These are phyloP conservation scores for Tetrapedia diversipes DNA, from an alignment of 2,888 invertebrate genomes.

Conservation along the genomic window DNA sequence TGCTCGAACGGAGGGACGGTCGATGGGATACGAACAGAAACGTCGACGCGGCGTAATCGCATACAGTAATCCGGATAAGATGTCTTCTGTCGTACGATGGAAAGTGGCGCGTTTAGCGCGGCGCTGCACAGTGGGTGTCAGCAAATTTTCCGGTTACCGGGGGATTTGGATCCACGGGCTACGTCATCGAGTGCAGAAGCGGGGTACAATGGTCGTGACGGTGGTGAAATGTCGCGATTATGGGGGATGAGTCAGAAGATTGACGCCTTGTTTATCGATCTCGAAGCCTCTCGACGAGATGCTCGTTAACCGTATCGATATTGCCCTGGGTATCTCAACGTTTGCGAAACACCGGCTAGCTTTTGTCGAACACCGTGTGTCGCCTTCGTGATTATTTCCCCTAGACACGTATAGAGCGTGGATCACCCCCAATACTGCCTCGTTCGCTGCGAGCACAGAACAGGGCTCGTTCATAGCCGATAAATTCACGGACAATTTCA, in stretches of 20 bases:
- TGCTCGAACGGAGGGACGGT: too few species aligned
- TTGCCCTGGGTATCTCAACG: background rate
- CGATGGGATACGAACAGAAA: too few species aligned
- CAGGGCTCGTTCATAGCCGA: conserved; percentile 9
- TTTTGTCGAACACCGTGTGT: background rate
- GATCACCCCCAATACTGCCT: too few species aligned
- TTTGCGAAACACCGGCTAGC: background rate
- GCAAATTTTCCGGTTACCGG: conserved; percentile 36
- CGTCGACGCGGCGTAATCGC: background rate
- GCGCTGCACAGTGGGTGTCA: conserved; percentile 1
- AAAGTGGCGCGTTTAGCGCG: conserved; percentile 16
- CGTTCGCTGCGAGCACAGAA: background rate
- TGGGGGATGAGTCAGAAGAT: conserved; percentile 70
- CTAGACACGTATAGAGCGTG: too few species aligned
- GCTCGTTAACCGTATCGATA: conserved; percentile 48
- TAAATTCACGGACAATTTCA: conserved; percentile 40
- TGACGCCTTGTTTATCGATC: conserved; percentile 73
- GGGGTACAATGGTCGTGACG: conserved; percentile 25
- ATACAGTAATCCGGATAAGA: background rate
- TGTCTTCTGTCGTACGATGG: background rate
- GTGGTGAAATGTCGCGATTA: conserved; percentile 65
- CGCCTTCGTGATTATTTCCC: background rate
- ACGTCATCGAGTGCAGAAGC: conserved; percentile 56
- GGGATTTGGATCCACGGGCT: conserved; percentile 43
- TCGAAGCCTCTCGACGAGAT: conserved; percentile 40